Conservation (phyloP, 35 echinoderm and acorn worm species). For the Amphiura filiformis region DNA sequence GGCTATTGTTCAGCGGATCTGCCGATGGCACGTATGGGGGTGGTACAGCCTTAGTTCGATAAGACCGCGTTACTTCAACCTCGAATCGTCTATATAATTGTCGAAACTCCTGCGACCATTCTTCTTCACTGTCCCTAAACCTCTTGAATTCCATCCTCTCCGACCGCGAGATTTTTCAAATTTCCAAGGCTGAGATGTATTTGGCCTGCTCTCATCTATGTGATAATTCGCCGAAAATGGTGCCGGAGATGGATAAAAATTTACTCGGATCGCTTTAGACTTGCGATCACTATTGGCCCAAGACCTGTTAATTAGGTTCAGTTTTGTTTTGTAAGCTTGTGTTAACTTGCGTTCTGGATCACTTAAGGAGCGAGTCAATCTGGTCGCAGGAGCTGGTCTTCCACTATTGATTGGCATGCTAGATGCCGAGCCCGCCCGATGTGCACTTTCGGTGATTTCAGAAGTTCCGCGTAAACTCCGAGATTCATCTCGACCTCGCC, state of each 20-base stretch:
- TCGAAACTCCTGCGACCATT: slow-evolving; percentile 33
- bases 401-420: too few relatives aligned
- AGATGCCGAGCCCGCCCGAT: too few relatives aligned
- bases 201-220: not conserved
- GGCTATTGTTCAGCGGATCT: not conserved
- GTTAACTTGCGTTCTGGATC: not conserved
- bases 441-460: too few relatives aligned
- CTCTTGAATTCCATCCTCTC: not conserved
- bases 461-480: not conserved
- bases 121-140: not conserved
- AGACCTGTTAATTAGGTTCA: slow-evolving; percentile 14
- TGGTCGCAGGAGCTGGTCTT: too few relatives aligned
- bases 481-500: not conserved
- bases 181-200: not conserved
- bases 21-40: too few relatives aligned
- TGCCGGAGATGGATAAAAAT: slow-evolving; percentile 44
- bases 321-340: slow-evolving; percentile 12
- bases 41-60: slow-evolving; percentile 25
- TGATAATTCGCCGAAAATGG: not conserved
- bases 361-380: not conserved
- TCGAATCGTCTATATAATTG: slow-evolving; percentile 71
- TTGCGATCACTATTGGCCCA: slow-evolving; percentile 7
- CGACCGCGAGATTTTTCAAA: not conserved
- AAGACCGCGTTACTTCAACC: slow-evolving; percentile 54
- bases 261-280: slow-evolving; percentile 17